Base-by-base conservation (phyloP, 2,888 invertebrate genomes). In the Drosophila phalerata region DNA sequence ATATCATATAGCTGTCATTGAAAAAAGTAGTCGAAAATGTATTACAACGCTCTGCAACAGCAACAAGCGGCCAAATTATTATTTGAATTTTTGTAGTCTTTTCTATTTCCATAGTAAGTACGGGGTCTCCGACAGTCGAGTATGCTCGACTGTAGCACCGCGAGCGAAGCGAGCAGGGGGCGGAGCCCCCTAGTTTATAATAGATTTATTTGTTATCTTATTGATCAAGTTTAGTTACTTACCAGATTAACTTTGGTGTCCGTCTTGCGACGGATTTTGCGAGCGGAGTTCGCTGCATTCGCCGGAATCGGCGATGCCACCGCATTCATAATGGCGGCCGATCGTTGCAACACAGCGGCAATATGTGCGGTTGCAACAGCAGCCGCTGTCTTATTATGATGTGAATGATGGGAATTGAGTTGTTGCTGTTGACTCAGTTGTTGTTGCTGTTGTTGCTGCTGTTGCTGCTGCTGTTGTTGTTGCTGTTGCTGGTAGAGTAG, bases 231-330 rank as follows among this genome's bases (percentile, higher is more conserved):
- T 8, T n/a, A 19, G 1, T 13, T 1, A 62, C 42, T 86, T 64
- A 91, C 91, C 91, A 88, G 85, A 90, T 91, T 91, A 63, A 91
- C 90, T 89, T 93, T 95, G 92, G 94, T 94, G 93, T 95, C 95
- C 90, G 93, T 94, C 94, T 95, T 95, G 93, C 95, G 95, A 91
- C 95, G 94, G 93, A 95, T 95, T 93, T 95, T 95, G 93, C 94
- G 94, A 93, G 93, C 94, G 92, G 94, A 93, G 93, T 94, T 93
- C 93, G 94, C 90, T 85, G 92, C 88, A 84, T 92, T 92, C 89
- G 92, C 90, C 89, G 92, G 90, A 84, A 92, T 92, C 86, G 92
- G 92, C 83, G 93, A 91, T 73, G 92, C 93, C 81, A 93, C 93
- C 81, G 92, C 93, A 91, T 93, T 93, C 93, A 93, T 93, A 89